Base-by-base conservation (phyloP, 1,140 invertebrate species). In the Philotrypesis tridentata region DNA sequence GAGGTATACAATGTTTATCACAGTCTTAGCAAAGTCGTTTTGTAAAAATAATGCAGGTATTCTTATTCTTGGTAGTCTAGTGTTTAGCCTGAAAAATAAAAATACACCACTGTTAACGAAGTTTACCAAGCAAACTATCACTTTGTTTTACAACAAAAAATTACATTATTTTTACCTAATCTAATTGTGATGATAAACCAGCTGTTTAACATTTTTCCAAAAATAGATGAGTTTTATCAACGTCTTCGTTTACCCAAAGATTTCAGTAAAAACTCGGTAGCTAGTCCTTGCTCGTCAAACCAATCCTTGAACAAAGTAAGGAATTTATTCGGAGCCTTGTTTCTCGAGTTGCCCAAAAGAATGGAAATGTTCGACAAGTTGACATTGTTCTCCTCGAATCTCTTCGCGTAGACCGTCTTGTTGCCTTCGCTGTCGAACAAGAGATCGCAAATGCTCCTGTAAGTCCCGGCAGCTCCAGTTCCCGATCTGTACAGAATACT, bases 401-500 rank as follows among this genome's bases (percentile, higher is more conserved):
- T 23, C 25, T 72, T 55, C 9, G 70, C 12, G 33, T 29, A 79
- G 1, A 11, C 5, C 0, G 40, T 71, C 27, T 72, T 71, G 17
- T 63, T 72, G 2, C 78, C 78, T 1, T 79, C n/a, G 11, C 48
- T 17, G 17, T 80, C n/a, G 12, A 80, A 80, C 33, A 27, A 78
- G 25, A 83, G 40, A 17, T 61, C 29, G 43, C 71, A 75, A 14
- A 82, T 40, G 29, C n/a, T 21, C 29, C 40, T 40, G 23, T 43
- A 80, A 43, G 60, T n/a, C 9, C 43, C 40, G 7, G 48, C 11
- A 67, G 79, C 33, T 1, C 61, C 25, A 4, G 68, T n/a, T 7
- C 55, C 55, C 21, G 82, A n/a, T 83, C 67, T 70, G 72, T 74
- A 83, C 82, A 86, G 83, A 83, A 86, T 85, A 74, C 83, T 82